A percentile compares a stretch with the other conserved stretches of the same genome.
Evolutionary conservation across 1,140 invertebrate species (phyloP).

Genomic region (Lepidotrigona ventralis): DNA sequence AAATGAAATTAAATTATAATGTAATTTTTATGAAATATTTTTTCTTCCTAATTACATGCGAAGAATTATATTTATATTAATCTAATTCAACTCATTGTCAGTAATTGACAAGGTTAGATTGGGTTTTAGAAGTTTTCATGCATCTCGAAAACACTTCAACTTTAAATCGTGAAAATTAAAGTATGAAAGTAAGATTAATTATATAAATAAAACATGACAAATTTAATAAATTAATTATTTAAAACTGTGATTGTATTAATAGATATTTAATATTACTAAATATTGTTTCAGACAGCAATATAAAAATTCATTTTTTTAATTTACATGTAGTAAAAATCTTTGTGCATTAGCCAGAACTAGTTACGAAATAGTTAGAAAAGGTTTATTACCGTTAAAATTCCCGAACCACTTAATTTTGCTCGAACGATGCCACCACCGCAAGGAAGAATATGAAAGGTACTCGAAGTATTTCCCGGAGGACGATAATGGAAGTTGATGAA

Average conservation of each 20-base stretch:
- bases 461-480: conserved; percentile 73
- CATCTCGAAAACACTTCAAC: neutral
- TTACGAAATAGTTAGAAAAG: neutral
- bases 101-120: too few species aligned
- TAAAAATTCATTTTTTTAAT: neutral
- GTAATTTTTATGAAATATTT: neutral
- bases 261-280: neutral
- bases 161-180: neutral
- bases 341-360: too few species aligned
- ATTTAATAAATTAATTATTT: neutral
- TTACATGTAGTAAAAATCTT: too few species aligned
- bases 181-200: neutral
- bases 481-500: conserved; percentile 75
- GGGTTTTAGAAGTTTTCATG: neutral
- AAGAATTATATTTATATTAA: too few species aligned
- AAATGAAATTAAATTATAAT: neutral
- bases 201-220: neutral
- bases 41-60: too few species aligned
- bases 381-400: conserved; percentile 61
- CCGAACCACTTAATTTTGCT: conserved; percentile 73
- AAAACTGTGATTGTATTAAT: neutral
- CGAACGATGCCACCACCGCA: conserved; percentile 72
- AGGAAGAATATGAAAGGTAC: conserved; percentile 75
- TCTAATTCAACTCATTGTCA: too few species aligned
- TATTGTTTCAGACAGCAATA: neutral